Conservation (phyloP, 1,140 invertebrate species). For the Pseudoatta argentina region DNA sequence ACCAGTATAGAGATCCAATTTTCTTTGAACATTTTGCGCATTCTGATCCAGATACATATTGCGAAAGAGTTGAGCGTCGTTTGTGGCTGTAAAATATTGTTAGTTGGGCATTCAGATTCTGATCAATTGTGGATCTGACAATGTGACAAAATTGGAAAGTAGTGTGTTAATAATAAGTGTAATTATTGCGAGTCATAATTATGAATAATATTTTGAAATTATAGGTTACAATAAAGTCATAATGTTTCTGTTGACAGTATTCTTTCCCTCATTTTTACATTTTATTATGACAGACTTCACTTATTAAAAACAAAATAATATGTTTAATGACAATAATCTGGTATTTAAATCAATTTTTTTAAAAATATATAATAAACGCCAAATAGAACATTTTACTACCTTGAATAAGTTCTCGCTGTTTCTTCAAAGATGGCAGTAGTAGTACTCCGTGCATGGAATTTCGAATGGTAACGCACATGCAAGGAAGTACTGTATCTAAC, state of each 20-base stretch:
- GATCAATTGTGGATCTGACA: background rate
- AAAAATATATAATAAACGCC: background rate
- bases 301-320: background rate
- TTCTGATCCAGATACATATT: accelerated
- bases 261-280: background rate
- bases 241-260: background rate
- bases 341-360: background rate
- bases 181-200: slow-evolving; percentile 1
- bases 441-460: too few species aligned
- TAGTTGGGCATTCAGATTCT: background rate
- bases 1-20: slow-evolving; percentile 34
- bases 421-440: too few species aligned
- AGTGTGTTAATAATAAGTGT: slow-evolving; percentile 28
- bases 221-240: background rate
- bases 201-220: background rate
- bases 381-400: background rate
- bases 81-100: background rate
- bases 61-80: background rate
- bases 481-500: too few species aligned
- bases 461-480: too few species aligned
- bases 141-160: background rate
- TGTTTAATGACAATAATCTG: background rate
- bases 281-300: background rate
- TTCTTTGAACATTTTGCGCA: background rate
- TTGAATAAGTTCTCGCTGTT: too few species aligned